Percentiles rank a stretch among this genome's conserved stretches.
Conservation (phyloP, 2,888 invertebrate species). For the Bruchidius siliquastri region DNA sequence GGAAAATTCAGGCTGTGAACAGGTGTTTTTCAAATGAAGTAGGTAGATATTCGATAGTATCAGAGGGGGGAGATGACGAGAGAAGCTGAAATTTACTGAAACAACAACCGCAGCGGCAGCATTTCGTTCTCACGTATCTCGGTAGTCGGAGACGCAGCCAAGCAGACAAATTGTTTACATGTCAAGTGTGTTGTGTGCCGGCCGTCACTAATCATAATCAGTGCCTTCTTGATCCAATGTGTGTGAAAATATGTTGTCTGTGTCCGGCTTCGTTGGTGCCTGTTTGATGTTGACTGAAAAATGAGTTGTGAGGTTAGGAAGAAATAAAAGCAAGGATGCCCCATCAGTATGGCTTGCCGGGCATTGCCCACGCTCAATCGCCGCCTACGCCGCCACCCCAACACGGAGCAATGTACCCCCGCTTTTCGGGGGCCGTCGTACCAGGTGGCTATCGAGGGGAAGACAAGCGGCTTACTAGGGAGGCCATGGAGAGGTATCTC, state of each 20-base stretch:
- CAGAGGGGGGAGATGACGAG: too few species aligned
- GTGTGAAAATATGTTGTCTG: background rate
- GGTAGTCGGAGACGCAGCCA: slow-evolving; percentile 34
- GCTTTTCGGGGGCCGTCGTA: slow-evolving; percentile 63
- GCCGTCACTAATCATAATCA: background rate
- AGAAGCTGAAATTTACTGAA: slow-evolving; percentile 17
- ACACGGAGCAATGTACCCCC: slow-evolving; percentile 56
- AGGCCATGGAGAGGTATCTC: slow-evolving; percentile 95
- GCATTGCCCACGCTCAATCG: slow-evolving; percentile 71
- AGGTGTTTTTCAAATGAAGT: slow-evolving; percentile 74
- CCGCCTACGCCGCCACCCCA: slow-evolving; percentile 71
- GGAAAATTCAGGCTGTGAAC: slow-evolving; percentile 69
- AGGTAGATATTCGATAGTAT: slow-evolving; percentile 50
- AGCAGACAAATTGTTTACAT: slow-evolving; percentile 23
- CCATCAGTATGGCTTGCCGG: slow-evolving; percentile 75
- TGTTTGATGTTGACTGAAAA: background rate
- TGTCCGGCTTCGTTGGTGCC: background rate
- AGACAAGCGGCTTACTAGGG: slow-evolving; percentile 79
- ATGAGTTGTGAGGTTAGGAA: background rate
- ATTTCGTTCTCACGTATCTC: slow-evolving; percentile 43
- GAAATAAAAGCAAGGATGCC: slow-evolving; percentile 54
- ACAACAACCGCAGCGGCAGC: slow-evolving; percentile 30
- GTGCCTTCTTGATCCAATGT: slow-evolving; percentile 1
- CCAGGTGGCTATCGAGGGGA: slow-evolving; percentile 65
- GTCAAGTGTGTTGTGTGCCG: slow-evolving; percentile 5